These are phyloP conservation scores for Zosterops pallidus DNA, from an alignment of 2,113 vertebrate species.

Conservation along the genomic window DNA sequence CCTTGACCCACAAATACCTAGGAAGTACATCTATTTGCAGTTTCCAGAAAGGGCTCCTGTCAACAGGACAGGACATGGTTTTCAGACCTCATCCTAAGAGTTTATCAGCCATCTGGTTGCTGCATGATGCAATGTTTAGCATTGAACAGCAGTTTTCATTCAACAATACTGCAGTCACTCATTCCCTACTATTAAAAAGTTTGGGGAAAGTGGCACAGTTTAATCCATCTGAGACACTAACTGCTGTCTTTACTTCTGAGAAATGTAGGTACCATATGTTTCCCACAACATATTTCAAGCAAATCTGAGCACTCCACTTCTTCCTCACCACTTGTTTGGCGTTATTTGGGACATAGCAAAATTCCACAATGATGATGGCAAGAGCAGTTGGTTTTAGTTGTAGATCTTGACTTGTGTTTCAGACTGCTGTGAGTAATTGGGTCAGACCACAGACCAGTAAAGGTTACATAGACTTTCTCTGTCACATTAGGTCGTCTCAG, in stretches of 20 bases:
- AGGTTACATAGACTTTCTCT: neutral
- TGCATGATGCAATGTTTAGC: neutral
- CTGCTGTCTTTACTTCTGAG: neutral
- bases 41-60: neutral
- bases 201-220: neutral
- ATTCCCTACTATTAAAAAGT: neutral
- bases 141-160: neutral
- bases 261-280: neutral
- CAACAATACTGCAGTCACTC: neutral
- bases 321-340: neutral
- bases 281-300: neutral
- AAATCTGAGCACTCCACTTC: neutral
- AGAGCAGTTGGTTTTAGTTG: neutral
- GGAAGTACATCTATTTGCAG: neutral
- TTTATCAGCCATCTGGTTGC: neutral
- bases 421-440: neutral
- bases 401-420: neutral
- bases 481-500: neutral
- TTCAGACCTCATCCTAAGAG: constrained; percentile 15
- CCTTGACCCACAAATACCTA: neutral
- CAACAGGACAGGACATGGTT: constrained; percentile 2
- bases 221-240: neutral
- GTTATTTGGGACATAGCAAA: neutral
- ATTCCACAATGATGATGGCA: neutral
- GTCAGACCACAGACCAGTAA: constrained; percentile 1